Percentiles rank a stretch among this genome's conserved stretches.
Conservation (phyloP, 2,888 invertebrate species). For the Sturmia bella region DNA sequence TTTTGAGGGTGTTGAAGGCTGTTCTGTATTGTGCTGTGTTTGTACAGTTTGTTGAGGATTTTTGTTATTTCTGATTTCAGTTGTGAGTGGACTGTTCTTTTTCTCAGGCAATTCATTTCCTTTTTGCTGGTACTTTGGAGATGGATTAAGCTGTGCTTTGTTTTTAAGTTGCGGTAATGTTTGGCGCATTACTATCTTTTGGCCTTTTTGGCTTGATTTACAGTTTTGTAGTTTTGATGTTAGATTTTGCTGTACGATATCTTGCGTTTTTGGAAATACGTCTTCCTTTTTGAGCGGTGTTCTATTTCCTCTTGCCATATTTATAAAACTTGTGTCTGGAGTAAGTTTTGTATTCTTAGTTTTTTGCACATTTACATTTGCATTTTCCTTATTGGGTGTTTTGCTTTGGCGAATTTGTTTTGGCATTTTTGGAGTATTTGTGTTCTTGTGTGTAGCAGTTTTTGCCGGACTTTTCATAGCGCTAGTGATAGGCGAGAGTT, state of each 20-base stretch:
- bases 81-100: not conserved
- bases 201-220: not conserved
- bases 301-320: conserved; percentile 32
- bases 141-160: not conserved
- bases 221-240: not conserved
- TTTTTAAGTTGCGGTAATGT: not conserved
- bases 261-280: conserved; percentile 19
- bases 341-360: conserved; percentile 36
- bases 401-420: not conserved
- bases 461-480: not conserved
- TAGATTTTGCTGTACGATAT: not conserved
- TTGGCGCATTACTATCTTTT: not conserved
- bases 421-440: not conserved
- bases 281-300: conserved; percentile 23
- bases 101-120: not conserved
- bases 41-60: not conserved
- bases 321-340: conserved; percentile 22
- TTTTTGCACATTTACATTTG: not conserved
- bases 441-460: not conserved
- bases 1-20: not conserved
- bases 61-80: not conserved
- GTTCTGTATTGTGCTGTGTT: not conserved
- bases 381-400: conserved; percentile 14
- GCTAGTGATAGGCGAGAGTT: too few species aligned
- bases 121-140: conserved; percentile 6